Conservation (phyloP, 2,888 invertebrate genomes). For the Tipula vernalis region DNA sequence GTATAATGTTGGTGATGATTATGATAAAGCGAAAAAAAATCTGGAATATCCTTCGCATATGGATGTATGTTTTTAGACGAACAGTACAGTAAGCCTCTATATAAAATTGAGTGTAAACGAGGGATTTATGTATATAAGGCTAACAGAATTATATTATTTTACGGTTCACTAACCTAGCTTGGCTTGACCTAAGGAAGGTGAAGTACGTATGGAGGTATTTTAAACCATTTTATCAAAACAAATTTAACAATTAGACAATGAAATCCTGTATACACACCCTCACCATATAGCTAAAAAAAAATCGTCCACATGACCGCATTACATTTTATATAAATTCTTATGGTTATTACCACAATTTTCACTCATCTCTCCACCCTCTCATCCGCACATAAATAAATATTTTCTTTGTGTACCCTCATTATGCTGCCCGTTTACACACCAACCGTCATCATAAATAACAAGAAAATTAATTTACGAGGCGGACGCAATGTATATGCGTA, state of each 20-base stretch:
- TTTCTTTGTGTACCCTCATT: not conserved
- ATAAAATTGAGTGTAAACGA: not conserved
- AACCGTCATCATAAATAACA: not conserved
- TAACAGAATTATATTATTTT: not conserved
- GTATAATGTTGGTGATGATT: constrained; percentile 4
- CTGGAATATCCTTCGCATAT: not conserved
- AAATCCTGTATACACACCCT: not conserved
- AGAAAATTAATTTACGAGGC: not conserved
- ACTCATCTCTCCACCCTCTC: not conserved
- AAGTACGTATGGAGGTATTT: not conserved
- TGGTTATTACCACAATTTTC: not conserved
- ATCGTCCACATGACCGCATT: not conserved
- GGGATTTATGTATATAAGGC: not conserved
- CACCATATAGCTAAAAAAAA: not conserved
- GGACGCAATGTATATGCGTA: not conserved
- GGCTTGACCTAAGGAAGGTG: not conserved
- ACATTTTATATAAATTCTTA: not conserved
- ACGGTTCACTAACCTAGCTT: not conserved
- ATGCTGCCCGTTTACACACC: not conserved
- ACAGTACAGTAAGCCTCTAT: not conserved
- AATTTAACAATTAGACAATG: not conserved
- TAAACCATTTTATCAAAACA: not conserved
- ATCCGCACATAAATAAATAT: not conserved
- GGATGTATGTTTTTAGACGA: not conserved
- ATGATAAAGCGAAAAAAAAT: not conserved